Base-by-base conservation (phyloP, 2,888 invertebrate species). In the Tenthredo livida region DNA sequence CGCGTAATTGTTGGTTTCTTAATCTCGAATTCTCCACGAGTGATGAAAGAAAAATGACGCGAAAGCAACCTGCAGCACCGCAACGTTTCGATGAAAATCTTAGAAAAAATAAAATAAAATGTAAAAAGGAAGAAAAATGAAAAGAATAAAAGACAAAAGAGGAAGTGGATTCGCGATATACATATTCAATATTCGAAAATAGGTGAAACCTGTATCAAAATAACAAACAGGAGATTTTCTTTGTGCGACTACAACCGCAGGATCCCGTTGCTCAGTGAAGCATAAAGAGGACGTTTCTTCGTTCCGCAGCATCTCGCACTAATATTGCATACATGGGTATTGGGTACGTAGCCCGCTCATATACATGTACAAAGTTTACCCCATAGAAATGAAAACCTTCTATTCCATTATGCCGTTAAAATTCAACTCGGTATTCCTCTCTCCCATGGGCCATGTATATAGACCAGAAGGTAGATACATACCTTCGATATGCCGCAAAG, bases 391-490 rank as follows among this genome's bases (percentile, higher is more conserved):
- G 25, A 25, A 61, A 25, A 72, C 10, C 37, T 58, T 21, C 58
- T 17, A 54, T 54, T 77, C 54, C 33, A 77, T 77, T 54, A 77
- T 77, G 10, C 73, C 75, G 37, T 61, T 61, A 4, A 21, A 75
- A 84, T 72, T 61, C 54, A 75, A n/a, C 12, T 84, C 78, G 78
- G 75, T 40, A 65, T 84, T 85, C 83, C 58, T 72, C 25, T 65
- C 82, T 85, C 80, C 80, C 73, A 47, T 65, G 82, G 73, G 1
- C 80, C 78, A 58, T 65, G 84, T 73, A 82, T 78, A 54, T 43
- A 82, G 58, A 85, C 33, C 15, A 47, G 12, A 15, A 47, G 47
- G 47, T 43, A 43, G 10, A 43, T 43, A 43, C 12, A 12, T 47
- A 15, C 12, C 12, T 47, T 3, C 3, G 43, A 47, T 47, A 75